These are phyloP conservation scores for Lepus europaeus DNA, from an alignment of 2,113 vertebrate species.

Conservation along the genomic window DNA sequence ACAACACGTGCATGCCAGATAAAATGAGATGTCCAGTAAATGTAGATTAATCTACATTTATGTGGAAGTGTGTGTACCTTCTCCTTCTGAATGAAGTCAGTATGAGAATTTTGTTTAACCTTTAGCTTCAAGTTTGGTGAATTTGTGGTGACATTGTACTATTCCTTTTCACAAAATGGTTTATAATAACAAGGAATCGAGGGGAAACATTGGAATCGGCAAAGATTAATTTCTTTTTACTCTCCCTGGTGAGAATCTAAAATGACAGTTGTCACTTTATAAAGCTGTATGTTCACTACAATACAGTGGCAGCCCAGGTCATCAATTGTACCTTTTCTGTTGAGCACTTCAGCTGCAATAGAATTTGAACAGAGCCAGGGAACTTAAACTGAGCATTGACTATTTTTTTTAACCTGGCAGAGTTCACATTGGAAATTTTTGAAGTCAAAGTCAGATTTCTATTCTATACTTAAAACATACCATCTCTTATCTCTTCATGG, in stretches of 20 bases:
- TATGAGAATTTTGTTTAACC: constrained; percentile 82
- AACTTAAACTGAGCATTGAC: not conserved
- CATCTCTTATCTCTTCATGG: not conserved
- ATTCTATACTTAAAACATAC: constrained; percentile 34
- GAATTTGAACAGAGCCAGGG: not conserved
- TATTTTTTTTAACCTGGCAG: constrained; percentile 57
- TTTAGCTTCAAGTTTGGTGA: constrained; percentile 83
- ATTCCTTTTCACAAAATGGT: constrained; percentile 68
- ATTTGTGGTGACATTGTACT: constrained; percentile 72
- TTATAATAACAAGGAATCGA: constrained; percentile 83
- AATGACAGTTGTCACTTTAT: constrained; percentile 82
- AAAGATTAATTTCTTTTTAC: constrained; percentile 82
- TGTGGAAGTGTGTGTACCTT: not conserved
- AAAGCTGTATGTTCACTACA: constrained; percentile 73
- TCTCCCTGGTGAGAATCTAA: constrained; percentile 70
- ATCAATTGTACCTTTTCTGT: constrained; percentile 74
- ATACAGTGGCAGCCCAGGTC: constrained; percentile 54
- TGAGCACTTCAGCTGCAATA: not conserved
- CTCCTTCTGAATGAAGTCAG: constrained; percentile 54
- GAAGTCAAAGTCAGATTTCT: constrained; percentile 35
- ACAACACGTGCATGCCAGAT: constrained; percentile 43
- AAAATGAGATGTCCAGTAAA: constrained; percentile 5
- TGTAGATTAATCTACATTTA: constrained; percentile 41
- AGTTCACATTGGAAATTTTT: constrained; percentile 71
- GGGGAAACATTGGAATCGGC: constrained; percentile 80